Base-by-base conservation (phyloP, 2,797 vertebrate species). In the Gadopsis marmoratus region DNA sequence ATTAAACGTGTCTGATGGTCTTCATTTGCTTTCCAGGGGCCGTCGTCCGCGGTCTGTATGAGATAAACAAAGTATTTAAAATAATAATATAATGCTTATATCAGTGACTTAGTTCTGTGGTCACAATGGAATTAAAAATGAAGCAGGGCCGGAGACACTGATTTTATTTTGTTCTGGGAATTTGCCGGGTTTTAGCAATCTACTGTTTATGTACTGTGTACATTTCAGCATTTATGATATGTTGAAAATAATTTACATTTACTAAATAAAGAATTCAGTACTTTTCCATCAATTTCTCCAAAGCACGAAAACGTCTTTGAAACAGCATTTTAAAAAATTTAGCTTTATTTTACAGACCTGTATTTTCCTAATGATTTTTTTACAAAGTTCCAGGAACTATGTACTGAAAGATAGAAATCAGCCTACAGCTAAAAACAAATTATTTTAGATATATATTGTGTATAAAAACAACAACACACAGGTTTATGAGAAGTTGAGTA, bases 21-120 rank as follows among this genome's bases (percentile, higher is more conserved):
- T 68, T 78, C 70, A 67, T 50, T 53, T 84, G 84, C 68, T 89
- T 93, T 35, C 48, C 87, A 39, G 70, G 82, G 58, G 64, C 41
- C 3, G 0, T 17, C 4, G 5, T 21, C 53, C 62, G 87, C 4
- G 53, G 89, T 23, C 94, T 94, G 21, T 0, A 19, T 19, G n/a
- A 79, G 8, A 70, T 13, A 76, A 79, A 69, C 26, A 76, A 48
- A 4, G 1, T 12, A 54, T 71, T 65, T 26, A 5, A 13, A 4
- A 62, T 41, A 16, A 23, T 7, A 45, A 16, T 13, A n/a, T 12
- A 12, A 5, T 26, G 3, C 12, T 64, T 33, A 48, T 45, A 35
- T 39, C 12, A 61, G 3, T 26, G 17, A 48, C 1, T 39, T 3
- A 5, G 8, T 55, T 51, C 21, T 55, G 12, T 26, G 4, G 16